These are phyloP conservation scores for Rhorus exstirpatorius DNA, from an alignment of 2,888 invertebrate species.

Conservation along the genomic window DNA sequence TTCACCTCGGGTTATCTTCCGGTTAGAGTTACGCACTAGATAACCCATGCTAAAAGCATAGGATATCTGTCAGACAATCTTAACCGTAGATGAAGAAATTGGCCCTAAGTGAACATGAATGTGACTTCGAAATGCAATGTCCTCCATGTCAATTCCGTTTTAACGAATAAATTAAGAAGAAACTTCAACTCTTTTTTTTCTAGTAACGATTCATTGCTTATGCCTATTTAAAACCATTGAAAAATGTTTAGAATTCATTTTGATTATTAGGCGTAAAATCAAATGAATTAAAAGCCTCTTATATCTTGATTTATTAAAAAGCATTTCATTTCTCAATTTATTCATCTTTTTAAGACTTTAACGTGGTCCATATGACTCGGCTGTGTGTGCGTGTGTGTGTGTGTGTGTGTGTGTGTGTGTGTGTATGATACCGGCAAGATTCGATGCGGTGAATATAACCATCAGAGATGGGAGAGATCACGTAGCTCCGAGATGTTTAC, in stretches of 20 bases:
- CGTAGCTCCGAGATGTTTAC: slow-evolving; percentile 77
- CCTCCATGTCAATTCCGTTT: too few relatives aligned
- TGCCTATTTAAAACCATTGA: too few relatives aligned
- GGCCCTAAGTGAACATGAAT: too few relatives aligned
- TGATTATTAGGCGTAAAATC: too few relatives aligned
- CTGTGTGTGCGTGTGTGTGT: not conserved
- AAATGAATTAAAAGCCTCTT: not conserved
- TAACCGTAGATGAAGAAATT: too few relatives aligned
- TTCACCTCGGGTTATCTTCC: too few relatives aligned
- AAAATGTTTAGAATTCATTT: too few relatives aligned
- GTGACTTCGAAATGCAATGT: too few relatives aligned
- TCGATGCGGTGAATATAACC: not conserved
- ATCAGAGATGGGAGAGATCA: slow-evolving; percentile 54
- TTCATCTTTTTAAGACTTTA: not conserved
- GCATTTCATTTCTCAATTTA: not conserved
- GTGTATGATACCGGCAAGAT: not conserved
- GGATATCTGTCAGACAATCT: too few relatives aligned
- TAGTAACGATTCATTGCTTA: too few relatives aligned
- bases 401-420: not conserved
- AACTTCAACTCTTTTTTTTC: not conserved
- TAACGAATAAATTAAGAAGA: not conserved
- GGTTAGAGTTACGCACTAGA: too few relatives aligned
- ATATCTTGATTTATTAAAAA: not conserved
- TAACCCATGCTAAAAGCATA: too few relatives aligned
- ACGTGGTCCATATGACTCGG: not conserved